Evolutionary conservation across 2,888 invertebrate species (phyloP), one percentile per base, ranked within the genome.

Genomic region (Lottia gigantea): DNA sequence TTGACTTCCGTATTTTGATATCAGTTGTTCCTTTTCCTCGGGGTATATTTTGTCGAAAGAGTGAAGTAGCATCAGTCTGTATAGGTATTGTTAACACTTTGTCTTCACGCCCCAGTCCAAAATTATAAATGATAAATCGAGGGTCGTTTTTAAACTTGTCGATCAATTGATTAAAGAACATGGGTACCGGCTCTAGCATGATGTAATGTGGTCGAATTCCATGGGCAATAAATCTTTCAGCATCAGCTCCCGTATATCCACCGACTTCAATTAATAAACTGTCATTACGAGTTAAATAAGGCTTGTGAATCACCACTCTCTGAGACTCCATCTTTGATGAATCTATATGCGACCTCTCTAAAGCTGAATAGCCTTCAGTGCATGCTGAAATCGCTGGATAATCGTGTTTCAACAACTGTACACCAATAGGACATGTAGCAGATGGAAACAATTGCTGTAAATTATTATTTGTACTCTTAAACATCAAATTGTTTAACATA

Each of bases 201-300:
- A 46, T 25, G 62, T 66, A 70, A 31, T 66, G 8, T 7, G 70
- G 66, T 26, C 66, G 55, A 19, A 55, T 70, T 19, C 46, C 55
- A 40, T 25, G 19, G 7, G 15, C 26, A 26, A 62, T 66, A 12
- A 66, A 61, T 15, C 31, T 40, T 1, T 19, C 70, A 6, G 70
- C 70, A 46, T 70, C 70, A 2, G 62, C 70, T n/a, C 70, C 70
- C 8, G 62, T 70, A 31, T 62, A 70, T 1, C 70, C 70, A 7
- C 70, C 70, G 2, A 70, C 63, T 31, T 70, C 70, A 1, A 70
- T 16, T 14, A 70, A 31, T n/a, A 40, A 14, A 47, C 70, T 70
- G 62, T 66, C 46, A 12, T 55, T 55, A 14, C 12, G 19, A 2
- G 55, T 23, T 14, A 55, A 23, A 19, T 23, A 55, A 23, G 55